Base-by-base conservation (phyloP, 2,797 vertebrate species). In the Micropoecilia bifurca region DNA sequence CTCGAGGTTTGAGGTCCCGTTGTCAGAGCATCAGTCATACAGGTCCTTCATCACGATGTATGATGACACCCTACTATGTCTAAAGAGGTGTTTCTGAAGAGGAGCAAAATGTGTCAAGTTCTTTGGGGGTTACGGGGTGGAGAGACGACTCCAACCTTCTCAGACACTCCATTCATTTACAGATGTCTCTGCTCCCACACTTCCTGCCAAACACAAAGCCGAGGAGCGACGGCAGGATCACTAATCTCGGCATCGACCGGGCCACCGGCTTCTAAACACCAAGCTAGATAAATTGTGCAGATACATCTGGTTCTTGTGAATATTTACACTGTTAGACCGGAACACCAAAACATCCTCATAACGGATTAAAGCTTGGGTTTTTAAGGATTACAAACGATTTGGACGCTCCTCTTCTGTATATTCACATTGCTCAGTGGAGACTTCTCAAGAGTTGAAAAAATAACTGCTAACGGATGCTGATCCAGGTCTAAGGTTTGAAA, bases 301-400 rank as follows among this genome's bases (percentile, higher is more conserved):
- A 90, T 91, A 90, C 94, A 95, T 95, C 90, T 95, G 95, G 89
- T 94, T 95, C 85, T 82, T 86, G 93, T 95, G 85, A 93, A 90
- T 90, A 86, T 71, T 43, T 71, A 82, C 72, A 41, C 74, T 47
- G 85, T 90, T 82, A 83, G 83, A 89, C 80, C 91, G 92, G 88
- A 92, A 91, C 78, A 82, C 79, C 78, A 81, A 78, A 84, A 73
- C 73, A 83, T 90, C 89, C 82, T 82, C 80, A 87, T 74, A 85
- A 85, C 92, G 83, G 80, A 88, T 83, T 90, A 87, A 90, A 81
- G 84, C 88, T 36, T 39, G 59, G 73, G 61, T 80, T 86, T 90
- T 80, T 78, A 76, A 80, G 80, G 83, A 84, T 87, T 85, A 84
- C 86, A 88, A 88, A 90, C 80, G 83, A 50, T 79, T 90, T 81